Base-by-base conservation (phyloP, 2,888 invertebrate genomes). In the Pyrrhia umbra region DNA sequence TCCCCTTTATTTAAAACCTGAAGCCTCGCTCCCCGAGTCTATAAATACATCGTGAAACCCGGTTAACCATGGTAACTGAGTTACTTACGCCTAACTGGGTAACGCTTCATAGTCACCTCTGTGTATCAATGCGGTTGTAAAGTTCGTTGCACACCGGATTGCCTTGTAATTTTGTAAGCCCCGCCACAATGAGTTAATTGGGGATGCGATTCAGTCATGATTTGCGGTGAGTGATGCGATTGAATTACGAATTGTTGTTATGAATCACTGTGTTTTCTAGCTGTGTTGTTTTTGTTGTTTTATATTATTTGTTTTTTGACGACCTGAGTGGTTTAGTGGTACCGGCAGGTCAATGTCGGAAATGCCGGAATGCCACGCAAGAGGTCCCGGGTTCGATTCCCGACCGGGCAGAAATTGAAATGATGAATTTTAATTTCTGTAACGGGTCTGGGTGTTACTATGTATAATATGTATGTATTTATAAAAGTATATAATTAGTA, bases 21-120 rank as follows among this genome's bases (percentile, higher is more conserved):
- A 39, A 71, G 56, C 75, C 50, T 9, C 16, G n/a, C 57, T 69
- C 57, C 64, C 30, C 25, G 13, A 40, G 34, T 46, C 79, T 85
- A 86, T 83, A 77, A 85, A 85, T 85, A 85, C 72, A 25, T 42
- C 50, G 49, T 51, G 61, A 66, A 80, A 68, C 76, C 58, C 82
- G 67, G 55, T 69, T 84, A 82, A 85, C 77, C 84, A 79, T 79
- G 47, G 75, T 74, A 79, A 82, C 74, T 61, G 63, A 70, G 73
- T 85, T 85, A 84, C 56, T 84, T 65, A 80, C 82, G 76, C 84
- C 76, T 69, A 65, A 74, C 68, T 79, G 77, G 25, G 10, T 77
- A 72, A 67, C 56, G 58, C 52, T 68, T 50, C 61, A 66, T 21
- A 65, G 62, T 49, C 59, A 56, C 67, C 70, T 70, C 54, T 43